Conservation (phyloP, 2,888 invertebrate species). For the Buathra laborator region DNA sequence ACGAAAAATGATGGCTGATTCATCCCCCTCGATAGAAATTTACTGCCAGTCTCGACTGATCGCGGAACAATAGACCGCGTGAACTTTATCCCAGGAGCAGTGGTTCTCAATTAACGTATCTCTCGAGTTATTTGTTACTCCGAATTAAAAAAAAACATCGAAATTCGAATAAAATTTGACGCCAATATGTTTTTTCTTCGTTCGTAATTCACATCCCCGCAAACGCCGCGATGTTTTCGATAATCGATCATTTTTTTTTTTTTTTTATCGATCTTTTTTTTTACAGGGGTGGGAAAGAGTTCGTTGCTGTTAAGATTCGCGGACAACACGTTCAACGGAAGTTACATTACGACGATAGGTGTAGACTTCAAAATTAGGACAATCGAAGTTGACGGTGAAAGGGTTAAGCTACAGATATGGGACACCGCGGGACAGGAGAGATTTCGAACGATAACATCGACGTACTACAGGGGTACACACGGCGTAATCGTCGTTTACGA, state of each 20-base stretch:
- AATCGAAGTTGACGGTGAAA: slow-evolving; percentile 95
- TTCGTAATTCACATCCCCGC: not conserved
- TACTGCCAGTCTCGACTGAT: slow-evolving; percentile 29
- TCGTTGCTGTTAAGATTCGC: slow-evolving; percentile 98
- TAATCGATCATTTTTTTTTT: slow-evolving; percentile 10
- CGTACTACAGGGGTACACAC: slow-evolving; percentile 99
- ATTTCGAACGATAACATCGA: slow-evolving; percentile 99
- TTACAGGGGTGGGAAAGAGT: slow-evolving; percentile 98
- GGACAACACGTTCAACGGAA: slow-evolving; percentile 99
- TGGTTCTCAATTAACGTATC: slow-evolving; percentile 51
- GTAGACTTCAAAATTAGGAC: slow-evolving; percentile 99
- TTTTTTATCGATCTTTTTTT: slow-evolving; percentile 43
- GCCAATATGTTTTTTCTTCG: not conserved
- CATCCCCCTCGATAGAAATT: slow-evolving; percentile 56
- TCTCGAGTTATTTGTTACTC: not conserved
- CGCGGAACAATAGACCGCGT: slow-evolving; percentile 59
- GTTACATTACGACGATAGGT: slow-evolving; percentile 99
- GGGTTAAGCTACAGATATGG: slow-evolving; percentile 98
- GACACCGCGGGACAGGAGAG: slow-evolving; percentile 99
- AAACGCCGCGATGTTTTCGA: not conserved
- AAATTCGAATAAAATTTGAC: not conserved
- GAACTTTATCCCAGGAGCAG: slow-evolving; percentile 68
- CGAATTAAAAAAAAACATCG: not conserved
- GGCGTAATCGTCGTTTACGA: slow-evolving; percentile 99
- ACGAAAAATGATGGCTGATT: slow-evolving; percentile 38